Conservation (phyloP, 2,797 vertebrate species). For the Alca torda region DNA sequence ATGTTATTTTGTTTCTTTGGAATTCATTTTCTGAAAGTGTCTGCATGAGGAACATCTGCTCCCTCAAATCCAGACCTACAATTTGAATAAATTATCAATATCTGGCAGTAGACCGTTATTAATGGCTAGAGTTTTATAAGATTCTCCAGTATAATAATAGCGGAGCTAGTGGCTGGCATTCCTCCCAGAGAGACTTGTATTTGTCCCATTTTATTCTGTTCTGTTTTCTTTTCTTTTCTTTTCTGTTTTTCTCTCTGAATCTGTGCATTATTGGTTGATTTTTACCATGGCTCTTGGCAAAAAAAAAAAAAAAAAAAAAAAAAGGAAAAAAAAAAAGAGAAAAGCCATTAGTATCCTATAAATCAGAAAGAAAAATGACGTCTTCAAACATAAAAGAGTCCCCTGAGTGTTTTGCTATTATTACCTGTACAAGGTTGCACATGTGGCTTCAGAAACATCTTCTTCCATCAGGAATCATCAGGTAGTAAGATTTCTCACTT, state of each 20-base stretch:
- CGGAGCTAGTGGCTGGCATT: slow-evolving; percentile 50
- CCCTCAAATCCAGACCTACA: slow-evolving; percentile 73
- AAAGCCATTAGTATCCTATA: slow-evolving; percentile 65
- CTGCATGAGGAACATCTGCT: slow-evolving; percentile 80
- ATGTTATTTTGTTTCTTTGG: slow-evolving; percentile 68
- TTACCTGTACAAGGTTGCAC: slow-evolving; percentile 73
- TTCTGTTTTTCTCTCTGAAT: not conserved
- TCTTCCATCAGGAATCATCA: slow-evolving; percentile 55
- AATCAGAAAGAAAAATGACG: slow-evolving; percentile 73
- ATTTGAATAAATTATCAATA: slow-evolving; percentile 84
- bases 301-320: not conserved
- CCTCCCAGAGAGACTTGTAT: slow-evolving; percentile 63
- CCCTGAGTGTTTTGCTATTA: slow-evolving; percentile 70
- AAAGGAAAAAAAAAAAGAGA: not conserved
- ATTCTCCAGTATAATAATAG: slow-evolving; percentile 77
- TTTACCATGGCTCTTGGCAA: not conserved
- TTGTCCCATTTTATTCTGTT: slow-evolving; percentile 32
- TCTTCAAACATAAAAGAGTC: slow-evolving; percentile 61
- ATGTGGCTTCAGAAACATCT: slow-evolving; percentile 57
- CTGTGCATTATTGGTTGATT: slow-evolving; percentile 2
- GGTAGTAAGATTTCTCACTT: slow-evolving; percentile 53
- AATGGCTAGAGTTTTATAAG: slow-evolving; percentile 78
- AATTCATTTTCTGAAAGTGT: slow-evolving; percentile 73
- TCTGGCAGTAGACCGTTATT: slow-evolving; percentile 76
- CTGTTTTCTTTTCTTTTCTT: not conserved